Evolutionary conservation across 2,797 vertebrate species (phyloP).

Genomic region (Myotis planiceps): DNA sequence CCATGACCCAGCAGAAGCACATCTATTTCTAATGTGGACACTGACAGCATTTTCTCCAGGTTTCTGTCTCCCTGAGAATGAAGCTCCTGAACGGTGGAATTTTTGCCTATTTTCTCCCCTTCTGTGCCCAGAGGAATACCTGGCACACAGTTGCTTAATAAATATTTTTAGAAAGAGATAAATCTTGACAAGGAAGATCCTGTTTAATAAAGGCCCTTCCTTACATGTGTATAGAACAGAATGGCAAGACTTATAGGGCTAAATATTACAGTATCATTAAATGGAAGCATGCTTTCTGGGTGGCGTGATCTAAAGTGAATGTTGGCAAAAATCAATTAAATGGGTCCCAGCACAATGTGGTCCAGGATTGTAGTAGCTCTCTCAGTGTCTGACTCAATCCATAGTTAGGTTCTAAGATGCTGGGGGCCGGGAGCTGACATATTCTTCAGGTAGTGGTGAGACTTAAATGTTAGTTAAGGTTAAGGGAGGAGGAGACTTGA

Average conservation of each 20-base stretch:
- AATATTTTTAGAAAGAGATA: background rate
- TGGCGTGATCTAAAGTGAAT: background rate
- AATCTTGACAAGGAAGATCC: background rate
- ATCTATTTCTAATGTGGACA: background rate
- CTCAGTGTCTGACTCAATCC: background rate
- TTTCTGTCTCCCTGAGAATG: background rate
- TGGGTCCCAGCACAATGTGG: background rate
- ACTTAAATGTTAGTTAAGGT: background rate
- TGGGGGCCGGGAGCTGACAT: background rate
- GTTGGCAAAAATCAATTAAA: background rate
- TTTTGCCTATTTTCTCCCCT: background rate
- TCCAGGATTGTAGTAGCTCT: background rate
- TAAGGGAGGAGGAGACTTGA: background rate
- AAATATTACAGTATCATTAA: background rate
- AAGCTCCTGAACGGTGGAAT: background rate
- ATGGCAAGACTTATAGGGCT: background rate
- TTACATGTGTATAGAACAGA: background rate
- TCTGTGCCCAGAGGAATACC: background rate
- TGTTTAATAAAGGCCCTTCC: background rate
- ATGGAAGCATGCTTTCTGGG: conserved; percentile 6
- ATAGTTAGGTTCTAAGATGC: background rate
- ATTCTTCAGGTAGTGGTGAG: background rate
- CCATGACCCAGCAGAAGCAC: background rate
- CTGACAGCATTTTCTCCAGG: background rate
- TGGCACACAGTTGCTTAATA: background rate